Evolutionary conservation across 1,140 invertebrate genomes (phyloP).

Genomic region (Aphidius gifuensis): DNA sequence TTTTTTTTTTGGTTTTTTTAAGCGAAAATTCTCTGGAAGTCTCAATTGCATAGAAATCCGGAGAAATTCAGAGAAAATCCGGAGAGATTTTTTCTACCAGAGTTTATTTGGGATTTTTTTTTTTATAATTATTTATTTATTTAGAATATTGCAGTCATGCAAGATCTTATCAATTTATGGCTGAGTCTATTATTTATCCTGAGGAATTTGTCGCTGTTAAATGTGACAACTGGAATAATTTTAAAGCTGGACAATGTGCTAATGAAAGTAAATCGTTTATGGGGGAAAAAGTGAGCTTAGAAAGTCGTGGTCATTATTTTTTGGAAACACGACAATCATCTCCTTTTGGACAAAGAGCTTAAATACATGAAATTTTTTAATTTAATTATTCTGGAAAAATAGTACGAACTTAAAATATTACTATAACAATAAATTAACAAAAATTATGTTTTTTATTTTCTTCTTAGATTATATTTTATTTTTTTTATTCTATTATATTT

Average conservation of each 20-base stretch:
- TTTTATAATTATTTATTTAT: constrained; percentile 9
- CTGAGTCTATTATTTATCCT: constrained; percentile 53
- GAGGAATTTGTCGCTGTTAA: constrained; percentile 50
- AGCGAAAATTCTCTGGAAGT: too few species aligned
- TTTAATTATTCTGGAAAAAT: too few species aligned
- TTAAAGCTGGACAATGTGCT: constrained; percentile 55
- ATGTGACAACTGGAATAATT: constrained; percentile 59
- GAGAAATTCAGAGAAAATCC: too few species aligned
- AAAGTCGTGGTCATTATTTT: constrained; percentile 36
- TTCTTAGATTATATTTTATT: too few species aligned
- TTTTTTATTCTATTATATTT: too few species aligned
- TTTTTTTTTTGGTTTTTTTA: background rate
- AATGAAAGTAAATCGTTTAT: constrained; percentile 52
- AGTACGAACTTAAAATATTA: too few species aligned
- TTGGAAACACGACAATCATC: constrained; percentile 39
- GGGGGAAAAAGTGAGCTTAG: constrained; percentile 46
- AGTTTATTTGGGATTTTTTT: background rate
- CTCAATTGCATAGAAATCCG: too few species aligned
- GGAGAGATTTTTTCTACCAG: too few species aligned
- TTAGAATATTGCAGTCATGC: constrained; percentile 52
- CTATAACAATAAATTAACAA: too few species aligned
- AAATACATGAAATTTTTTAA: too few species aligned
- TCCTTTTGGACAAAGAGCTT: constrained; percentile 32
- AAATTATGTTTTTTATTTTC: too few species aligned
- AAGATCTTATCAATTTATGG: constrained; percentile 51